A percentile compares a stretch with the other conserved stretches of the same genome.
phyloP scores from a whole-genome alignment of 2,888 invertebrate genomes.

The Arctia plantaginis region DNA sequence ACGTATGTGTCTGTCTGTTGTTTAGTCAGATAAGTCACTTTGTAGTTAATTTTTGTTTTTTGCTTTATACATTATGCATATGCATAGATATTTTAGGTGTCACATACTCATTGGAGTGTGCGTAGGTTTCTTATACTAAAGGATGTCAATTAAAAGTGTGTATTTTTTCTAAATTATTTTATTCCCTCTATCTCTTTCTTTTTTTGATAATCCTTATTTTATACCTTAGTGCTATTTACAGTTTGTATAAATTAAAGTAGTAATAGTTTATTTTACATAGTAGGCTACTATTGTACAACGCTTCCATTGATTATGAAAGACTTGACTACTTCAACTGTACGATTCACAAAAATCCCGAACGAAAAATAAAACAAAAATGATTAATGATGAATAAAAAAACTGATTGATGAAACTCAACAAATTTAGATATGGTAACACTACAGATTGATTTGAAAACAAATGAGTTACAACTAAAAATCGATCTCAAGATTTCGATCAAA shows the following conservation, averaged over 20 bases:
- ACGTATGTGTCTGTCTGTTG: not conserved
- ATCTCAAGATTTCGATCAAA: conserved; percentile 69
- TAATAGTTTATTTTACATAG: conserved; percentile 81
- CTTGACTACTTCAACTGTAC: conserved; percentile 72
- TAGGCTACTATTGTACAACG: conserved; percentile 83
- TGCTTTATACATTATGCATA: not conserved
- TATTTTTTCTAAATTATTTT: conserved; percentile 77
- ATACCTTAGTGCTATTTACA: conserved; percentile 83
- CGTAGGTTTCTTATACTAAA: not conserved
- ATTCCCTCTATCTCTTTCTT: conserved; percentile 84
- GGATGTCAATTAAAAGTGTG: conserved; percentile 63
- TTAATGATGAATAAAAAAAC: conserved; percentile 54
- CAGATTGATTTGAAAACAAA: conserved; percentile 69
- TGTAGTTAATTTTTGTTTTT: not conserved
- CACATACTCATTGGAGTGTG: not conserved
- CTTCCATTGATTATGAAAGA: conserved; percentile 76
- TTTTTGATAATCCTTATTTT: conserved; percentile 82
- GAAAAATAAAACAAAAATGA: conserved; percentile 51
- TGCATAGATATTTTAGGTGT: not conserved
- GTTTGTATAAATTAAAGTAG: conserved; percentile 85
- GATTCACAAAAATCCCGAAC: conserved; percentile 51
- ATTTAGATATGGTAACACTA: conserved; percentile 69
- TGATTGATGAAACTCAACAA: conserved; percentile 61
- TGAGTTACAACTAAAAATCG: conserved; percentile 62
- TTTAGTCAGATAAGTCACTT: not conserved